Evolutionary conservation across 2,797 vertebrate genomes (phyloP), one percentile per base, ranked within the genome.

Genomic region (Vultur gryphus): DNA sequence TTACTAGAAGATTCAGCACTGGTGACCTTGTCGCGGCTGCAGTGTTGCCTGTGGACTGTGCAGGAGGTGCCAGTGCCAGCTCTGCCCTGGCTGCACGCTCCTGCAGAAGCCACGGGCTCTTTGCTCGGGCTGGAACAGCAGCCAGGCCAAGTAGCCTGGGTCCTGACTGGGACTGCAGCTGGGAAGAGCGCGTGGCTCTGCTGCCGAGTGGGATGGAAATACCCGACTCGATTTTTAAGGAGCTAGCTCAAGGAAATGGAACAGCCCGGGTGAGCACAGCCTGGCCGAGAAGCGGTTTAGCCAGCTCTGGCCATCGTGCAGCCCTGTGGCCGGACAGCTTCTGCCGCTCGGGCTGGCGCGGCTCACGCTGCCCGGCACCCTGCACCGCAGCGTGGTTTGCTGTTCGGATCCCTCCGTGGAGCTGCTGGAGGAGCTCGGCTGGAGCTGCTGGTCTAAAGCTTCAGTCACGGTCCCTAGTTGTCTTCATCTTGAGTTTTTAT

Each of bases 401-500:
- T 11, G 9, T 11, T 58, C 1, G 1, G 21, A 2, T 16, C 2
- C n/a, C 16, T 49, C 67, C 14, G 0, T 3, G 24, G 48, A 51
- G 54, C 49, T 58, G 1, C 44, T 10, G 44, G 23, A 44, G 61
- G 48, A 52, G 18, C 84, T 84, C 8, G 5, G 55, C n/a, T 46
- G 8, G n/a, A 73, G 51, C 37, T 58, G 76, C 76, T 83, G 78
- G 6, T 24, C 71, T 62, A 12, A 70, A 62, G 48, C 37, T 12
- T 24, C 10, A 0, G 6, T 21, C 29, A 31, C 44, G 1, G 0
- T 4, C 31, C 39, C 25, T 2, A 1, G 31, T 2, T 57, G 55
- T 70, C 31, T 37, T 82, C 20, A 33, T 6, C n/a, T 25, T 5
- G 29, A 51, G 23, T 9, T 73, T 77, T 75, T 20, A 35, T 39